Evolutionary conservation across 2,888 invertebrate genomes (phyloP), one percentile per base, ranked within the genome.

Genomic region (Sminthurinus aureus): DNA sequence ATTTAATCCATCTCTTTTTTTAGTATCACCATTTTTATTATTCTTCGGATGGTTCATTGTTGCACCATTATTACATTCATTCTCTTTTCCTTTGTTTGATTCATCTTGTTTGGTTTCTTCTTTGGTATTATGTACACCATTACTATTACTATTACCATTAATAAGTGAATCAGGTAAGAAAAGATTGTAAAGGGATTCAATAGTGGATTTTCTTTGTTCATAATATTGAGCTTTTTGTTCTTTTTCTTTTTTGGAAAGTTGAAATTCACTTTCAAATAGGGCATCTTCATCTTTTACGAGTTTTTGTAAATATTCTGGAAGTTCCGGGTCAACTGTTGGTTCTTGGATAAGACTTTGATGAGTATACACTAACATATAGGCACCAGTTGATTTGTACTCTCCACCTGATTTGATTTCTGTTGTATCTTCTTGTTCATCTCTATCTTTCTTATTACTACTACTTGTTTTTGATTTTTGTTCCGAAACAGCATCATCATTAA

Each of bases 291-390:
- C 89, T 64, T 89, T 87, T 0, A 91, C 90, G 84, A 89, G 87
- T 6, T 88, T 85, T 80, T 88, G 86, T 11, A 91, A 87, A 83
- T 89, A 87, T 38, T 88, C 84, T 24, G 89, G 89, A 26, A 90
- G 84, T 69, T 87, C 87, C 12, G 87, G 87, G 52, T 86, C 87
- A 12, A 86, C 86, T 38, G 82, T 84, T n/a, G 87, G 87, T 58
- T 81, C 81, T 26, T 86, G 81, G 11, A 85, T 81, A 79, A 84
- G 85, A 9, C 84, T 83, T n/a, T 86, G 85, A 81, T 89, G 89
- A 84, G 91, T 92, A 89, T 93, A 93, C 0, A 93, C 93, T 87
- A 93, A 90, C 93, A 93, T 93, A 88, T 93, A 93, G 0, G 93
- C 93, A 85, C 93, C 92, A 84, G 91, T 92, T 0, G 93, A 93